Base-by-base conservation (phyloP, 2,113 vertebrate genomes). In the Oenanthe melanoleuca region DNA sequence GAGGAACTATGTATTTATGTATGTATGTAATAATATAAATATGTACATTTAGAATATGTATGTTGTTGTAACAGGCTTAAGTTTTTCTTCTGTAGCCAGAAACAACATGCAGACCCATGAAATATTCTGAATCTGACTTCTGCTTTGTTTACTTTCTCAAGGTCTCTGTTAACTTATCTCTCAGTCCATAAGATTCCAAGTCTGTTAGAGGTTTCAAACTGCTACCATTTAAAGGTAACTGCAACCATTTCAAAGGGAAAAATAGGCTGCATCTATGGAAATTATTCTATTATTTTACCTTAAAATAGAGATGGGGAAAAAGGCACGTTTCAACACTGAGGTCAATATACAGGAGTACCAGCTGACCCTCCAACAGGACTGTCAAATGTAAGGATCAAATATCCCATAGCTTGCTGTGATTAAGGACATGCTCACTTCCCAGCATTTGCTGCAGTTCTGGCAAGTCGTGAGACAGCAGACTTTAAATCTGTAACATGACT, bases 381-480 rank as follows among this genome's bases (percentile, higher is more conserved):
- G 23, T 73, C 78, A 94, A 63, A 87, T 12, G 11, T 44, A 31
- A 80, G 44, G 64, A 86, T 50, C 63, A 74, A 80, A 88, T 66
- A 88, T 66, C 38, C 42, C 87, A 73, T 44, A 33, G 64, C 82
- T 82, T 93, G 50, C 55, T 37, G 20, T 44, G 38, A 89, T 89
- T 91, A 85, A 95, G 74, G 55, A 88, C 37, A 45, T 45, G 37
- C 26, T 88, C 11, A 1, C n/a, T 90, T 93, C 67, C 67, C 89
- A 94, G 81, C 71, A 88, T 78, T 88, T 86, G 85, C 56, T 95
- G 75, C 75, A 95, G 70, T 63, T 94, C 82, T 95, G 82, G 56
- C 90, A 88, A 95, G 72, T 85, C 38, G 45, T 89, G 92, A 95
- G 88, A 93, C 79, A 94, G 92, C 89, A 95, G 59, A 92, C 38